Percentiles rank a stretch among this genome's conserved stretches.
Conservation (phyloP, 2,113 vertebrate species). For the Ondatra zibethicus region DNA sequence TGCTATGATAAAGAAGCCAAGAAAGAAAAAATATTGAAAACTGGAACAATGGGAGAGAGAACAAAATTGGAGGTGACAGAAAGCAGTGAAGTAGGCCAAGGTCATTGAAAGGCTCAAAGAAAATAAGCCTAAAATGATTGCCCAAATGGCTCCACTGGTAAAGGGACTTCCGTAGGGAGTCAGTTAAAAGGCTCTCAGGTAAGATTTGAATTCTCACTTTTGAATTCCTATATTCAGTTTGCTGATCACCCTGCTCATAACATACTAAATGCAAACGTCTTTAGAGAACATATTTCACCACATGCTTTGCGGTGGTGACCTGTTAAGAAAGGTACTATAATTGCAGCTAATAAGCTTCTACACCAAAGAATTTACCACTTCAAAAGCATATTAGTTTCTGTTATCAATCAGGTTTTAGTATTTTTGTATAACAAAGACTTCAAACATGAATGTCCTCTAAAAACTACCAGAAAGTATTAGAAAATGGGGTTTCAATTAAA, state of each 20-base stretch:
- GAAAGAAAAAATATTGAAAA: constrained; percentile 49
- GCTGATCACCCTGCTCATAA: neutral
- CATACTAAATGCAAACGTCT: neutral
- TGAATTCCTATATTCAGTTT: neutral
- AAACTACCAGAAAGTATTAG: constrained; percentile 58
- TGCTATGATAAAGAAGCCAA: neutral
- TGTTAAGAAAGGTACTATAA: neutral
- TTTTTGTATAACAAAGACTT: constrained; percentile 57
- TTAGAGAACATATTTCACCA: neutral
- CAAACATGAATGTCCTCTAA: constrained; percentile 48
- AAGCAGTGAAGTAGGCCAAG: neutral
- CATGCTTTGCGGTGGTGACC: constrained; percentile 47
- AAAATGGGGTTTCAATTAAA: constrained; percentile 4
- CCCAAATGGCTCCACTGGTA: neutral
- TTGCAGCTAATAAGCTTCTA: constrained; percentile 52
- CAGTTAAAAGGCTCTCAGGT: neutral
- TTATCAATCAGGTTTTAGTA: constrained; percentile 56
- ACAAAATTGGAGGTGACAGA: neutral
- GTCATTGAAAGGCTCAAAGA: neutral
- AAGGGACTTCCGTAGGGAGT: neutral
- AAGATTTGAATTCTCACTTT: neutral
- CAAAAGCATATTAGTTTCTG: constrained; percentile 60
- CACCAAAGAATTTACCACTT: constrained; percentile 56
- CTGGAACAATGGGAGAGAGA: constrained; percentile 7
- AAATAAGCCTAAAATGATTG: neutral